A percentile compares a stretch with the other conserved stretches of the same genome.
These are phyloP conservation scores for Arothron firmamentum DNA, from an alignment of 2,113 vertebrate species.

Conservation along the genomic window DNA sequence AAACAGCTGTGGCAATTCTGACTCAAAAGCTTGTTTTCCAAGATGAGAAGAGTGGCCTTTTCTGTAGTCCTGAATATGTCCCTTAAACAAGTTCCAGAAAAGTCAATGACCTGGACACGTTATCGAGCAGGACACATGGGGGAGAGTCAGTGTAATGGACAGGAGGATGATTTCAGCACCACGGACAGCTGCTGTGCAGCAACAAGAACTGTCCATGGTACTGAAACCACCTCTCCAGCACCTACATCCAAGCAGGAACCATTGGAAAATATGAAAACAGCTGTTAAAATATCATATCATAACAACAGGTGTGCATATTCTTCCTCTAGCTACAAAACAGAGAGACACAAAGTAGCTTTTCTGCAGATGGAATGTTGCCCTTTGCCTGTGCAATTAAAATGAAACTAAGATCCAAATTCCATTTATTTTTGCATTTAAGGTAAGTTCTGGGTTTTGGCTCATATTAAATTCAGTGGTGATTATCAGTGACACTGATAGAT, in stretches of 20 bases:
- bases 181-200: slow-evolving; percentile 24
- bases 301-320: too few relatives aligned
- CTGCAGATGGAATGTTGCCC: too few relatives aligned
- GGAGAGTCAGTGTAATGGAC: slow-evolving; percentile 23
- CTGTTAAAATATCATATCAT: too few relatives aligned
- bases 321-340: neutral
- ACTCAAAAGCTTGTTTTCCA: neutral
- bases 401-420: too few relatives aligned
- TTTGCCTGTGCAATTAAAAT: too few relatives aligned
- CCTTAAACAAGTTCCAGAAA: slow-evolving; percentile 5
- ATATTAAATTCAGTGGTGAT: too few relatives aligned
- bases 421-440: too few relatives aligned
- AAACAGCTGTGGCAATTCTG: neutral
- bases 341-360: too few relatives aligned
- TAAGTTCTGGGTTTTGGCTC: too few relatives aligned
- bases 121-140: slow-evolving; percentile 22
- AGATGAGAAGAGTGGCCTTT: neutral
- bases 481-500: too few relatives aligned
- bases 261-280: neutral
- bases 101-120: slow-evolving; percentile 12
- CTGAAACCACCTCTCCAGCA: neutral
- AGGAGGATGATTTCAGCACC: slow-evolving; percentile 51
- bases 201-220: neutral
- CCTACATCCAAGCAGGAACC: neutral
- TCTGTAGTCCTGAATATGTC: too few relatives aligned